Percentiles rank a stretch among this genome's conserved stretches.
phyloP scores from a whole-genome alignment of 2,888 invertebrate species.

The Atrina japonica region DNA sequence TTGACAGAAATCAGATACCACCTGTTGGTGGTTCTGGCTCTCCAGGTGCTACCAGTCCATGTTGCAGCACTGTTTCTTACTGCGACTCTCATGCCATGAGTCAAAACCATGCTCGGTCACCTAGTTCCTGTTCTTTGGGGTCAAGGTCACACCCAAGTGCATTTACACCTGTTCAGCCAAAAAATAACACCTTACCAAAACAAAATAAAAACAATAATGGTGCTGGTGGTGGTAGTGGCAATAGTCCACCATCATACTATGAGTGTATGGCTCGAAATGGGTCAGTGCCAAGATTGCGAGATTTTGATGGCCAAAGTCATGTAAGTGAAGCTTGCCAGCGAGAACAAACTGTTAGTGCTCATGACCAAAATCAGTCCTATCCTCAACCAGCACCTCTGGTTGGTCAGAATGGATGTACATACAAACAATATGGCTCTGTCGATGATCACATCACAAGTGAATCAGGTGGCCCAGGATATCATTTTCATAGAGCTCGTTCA shows the following conservation, averaged over 20 bases:
- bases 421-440: slow-evolving; percentile 62
- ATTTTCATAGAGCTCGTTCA: slow-evolving; percentile 25
- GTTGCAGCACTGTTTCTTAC: slow-evolving; percentile 54
- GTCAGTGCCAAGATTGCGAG: slow-evolving; percentile 63
- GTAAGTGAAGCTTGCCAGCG: slow-evolving; percentile 53
- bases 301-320: slow-evolving; percentile 73
- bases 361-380: slow-evolving; percentile 34
- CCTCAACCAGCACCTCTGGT: slow-evolving; percentile 38
- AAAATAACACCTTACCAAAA: slow-evolving; percentile 68
- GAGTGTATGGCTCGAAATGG: slow-evolving; percentile 59
- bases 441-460: slow-evolving; percentile 48
- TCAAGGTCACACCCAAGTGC: slow-evolving; percentile 65
- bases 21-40: slow-evolving; percentile 48
- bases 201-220: slow-evolving; percentile 50
- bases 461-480: slow-evolving; percentile 18
- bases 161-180: slow-evolving; percentile 69
- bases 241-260: slow-evolving; percentile 42
- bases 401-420: slow-evolving; percentile 43
- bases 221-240: slow-evolving; percentile 45
- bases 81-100: slow-evolving; percentile 50
- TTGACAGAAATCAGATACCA: slow-evolving; percentile 52
- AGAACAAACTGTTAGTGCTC: slow-evolving; percentile 25
- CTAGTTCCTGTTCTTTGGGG: slow-evolving; percentile 68
- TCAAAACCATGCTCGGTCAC: slow-evolving; percentile 64
- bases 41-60: slow-evolving; percentile 38